Base-by-base conservation (phyloP, 2,888 invertebrate genomes). In the Idaea straminata region DNA sequence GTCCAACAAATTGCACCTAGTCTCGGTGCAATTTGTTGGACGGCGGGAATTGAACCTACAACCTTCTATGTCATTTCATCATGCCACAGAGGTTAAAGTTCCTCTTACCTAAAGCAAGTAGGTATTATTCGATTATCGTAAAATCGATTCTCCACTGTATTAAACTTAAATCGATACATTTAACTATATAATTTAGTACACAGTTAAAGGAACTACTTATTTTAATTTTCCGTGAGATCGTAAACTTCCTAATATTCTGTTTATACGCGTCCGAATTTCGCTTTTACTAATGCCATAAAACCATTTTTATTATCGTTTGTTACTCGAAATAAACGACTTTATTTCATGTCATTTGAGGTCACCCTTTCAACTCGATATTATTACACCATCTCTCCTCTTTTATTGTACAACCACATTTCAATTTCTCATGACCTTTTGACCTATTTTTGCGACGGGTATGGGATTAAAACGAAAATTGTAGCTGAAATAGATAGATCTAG, bases 321-420 rank as follows among this genome's bases (percentile, higher is more conserved):
- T 61, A 65, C 66, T 71, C 72, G 69, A 67, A 73, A 77, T 70
- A 67, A 69, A 73, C 69, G 67, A 69, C 72, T 72, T 68, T 72
- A 75, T 76, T 74, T 71, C 68, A 62, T 62, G 60, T 65, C 65
- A 70, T 66, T 73, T 69, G 71, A 70, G 77, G 73, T 74, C 74
- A 74, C 70, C 75, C 77, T 79, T 74, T 78, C 75, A 77, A 70
- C 66, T 64, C 62, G 77, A 76, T 74, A 77, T 69, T 69, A 73
- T 66, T 71, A 70, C 65, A 74, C 74, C 72, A 76, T 79, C 68
- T 71, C 66, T 68, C 69, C 75, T 71, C 70, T 68, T 74, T 75
- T 72, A 74, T 70, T 65, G 62, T 66, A 64, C 69, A 61, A 69
- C 35, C 66, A 63, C 4, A 57, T 65, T 68, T 63, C 64, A 66